A percentile compares a stretch with the other conserved stretches of the same genome.
Evolutionary conservation across 2,113 vertebrate genomes (phyloP).

Genomic region (Nematolebias whitei): DNA sequence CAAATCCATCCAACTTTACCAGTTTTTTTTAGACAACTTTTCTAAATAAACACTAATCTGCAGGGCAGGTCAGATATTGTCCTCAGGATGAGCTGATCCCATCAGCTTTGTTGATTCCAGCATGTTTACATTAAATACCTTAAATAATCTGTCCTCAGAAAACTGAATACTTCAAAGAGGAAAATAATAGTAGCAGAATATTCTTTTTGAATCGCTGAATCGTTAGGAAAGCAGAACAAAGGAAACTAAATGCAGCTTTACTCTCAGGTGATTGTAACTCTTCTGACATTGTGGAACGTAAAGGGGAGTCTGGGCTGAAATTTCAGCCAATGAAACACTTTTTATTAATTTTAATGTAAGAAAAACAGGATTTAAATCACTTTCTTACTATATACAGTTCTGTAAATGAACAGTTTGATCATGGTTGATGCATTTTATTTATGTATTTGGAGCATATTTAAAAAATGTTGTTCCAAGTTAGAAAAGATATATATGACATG

Average conservation of each 20-base stretch:
- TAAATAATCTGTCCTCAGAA: neutral
- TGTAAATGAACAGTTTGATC: too few species aligned
- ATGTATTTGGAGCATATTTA: neutral
- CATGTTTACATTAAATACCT: slow-evolving; percentile 29
- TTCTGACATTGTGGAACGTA: slow-evolving; percentile 1
- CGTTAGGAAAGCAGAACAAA: neutral
- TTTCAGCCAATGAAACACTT: neutral
- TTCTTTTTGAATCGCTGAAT: slow-evolving; percentile 14
- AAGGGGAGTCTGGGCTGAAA: slow-evolving; percentile 18
- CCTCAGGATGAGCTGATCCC: slow-evolving; percentile 8
- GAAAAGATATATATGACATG: neutral
- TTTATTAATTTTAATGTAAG: neutral
- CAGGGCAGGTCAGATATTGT: neutral
- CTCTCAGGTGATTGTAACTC: slow-evolving; percentile 43
- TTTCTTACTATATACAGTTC: too few species aligned
- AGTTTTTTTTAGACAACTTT: neutral
- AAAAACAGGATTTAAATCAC: neutral
- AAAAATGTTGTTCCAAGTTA: neutral
- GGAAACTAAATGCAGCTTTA: slow-evolving; percentile 11
- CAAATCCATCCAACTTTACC: neutral
- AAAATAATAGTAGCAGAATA: neutral
- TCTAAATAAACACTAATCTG: neutral
- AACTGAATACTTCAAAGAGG: neutral
- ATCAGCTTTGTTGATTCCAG: neutral
- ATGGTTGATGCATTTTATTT: too few species aligned